Evolutionary conservation across 2,797 vertebrate genomes (phyloP).

Genomic region (Cossypha polioptera): DNA sequence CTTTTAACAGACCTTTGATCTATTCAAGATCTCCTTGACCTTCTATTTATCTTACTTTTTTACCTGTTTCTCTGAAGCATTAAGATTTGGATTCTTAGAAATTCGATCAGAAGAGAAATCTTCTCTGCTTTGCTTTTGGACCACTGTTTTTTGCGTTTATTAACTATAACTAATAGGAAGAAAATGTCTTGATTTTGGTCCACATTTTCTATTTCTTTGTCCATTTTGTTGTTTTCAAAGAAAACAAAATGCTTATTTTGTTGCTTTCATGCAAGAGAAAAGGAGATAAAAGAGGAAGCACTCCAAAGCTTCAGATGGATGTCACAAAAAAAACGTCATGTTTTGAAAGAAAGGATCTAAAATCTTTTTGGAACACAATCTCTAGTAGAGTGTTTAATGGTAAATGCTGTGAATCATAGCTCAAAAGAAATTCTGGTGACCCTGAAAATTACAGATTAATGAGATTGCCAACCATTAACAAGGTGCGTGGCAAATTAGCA

Average conservation of each 20-base stretch:
- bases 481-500: not conserved
- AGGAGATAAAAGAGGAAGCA: not conserved
- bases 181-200: not conserved
- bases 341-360: not conserved
- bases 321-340: fast-evolving
- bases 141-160: not conserved
- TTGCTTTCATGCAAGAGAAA: not conserved
- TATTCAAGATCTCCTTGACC: not conserved
- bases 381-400: not conserved
- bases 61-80: not conserved
- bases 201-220: not conserved
- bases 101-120: not conserved
- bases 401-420: not conserved
- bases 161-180: not conserved
- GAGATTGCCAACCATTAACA: not conserved
- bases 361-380: not conserved
- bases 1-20: not conserved
- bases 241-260: not conserved
- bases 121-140: not conserved
- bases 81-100: not conserved
- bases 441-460: not conserved
- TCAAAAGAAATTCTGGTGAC: not conserved
- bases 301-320: not conserved
- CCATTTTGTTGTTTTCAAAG: not conserved
- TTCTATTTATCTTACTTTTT: not conserved